These are phyloP conservation scores for Triplophysa rosa DNA, from an alignment of 2,113 vertebrate species.

Conservation along the genomic window DNA sequence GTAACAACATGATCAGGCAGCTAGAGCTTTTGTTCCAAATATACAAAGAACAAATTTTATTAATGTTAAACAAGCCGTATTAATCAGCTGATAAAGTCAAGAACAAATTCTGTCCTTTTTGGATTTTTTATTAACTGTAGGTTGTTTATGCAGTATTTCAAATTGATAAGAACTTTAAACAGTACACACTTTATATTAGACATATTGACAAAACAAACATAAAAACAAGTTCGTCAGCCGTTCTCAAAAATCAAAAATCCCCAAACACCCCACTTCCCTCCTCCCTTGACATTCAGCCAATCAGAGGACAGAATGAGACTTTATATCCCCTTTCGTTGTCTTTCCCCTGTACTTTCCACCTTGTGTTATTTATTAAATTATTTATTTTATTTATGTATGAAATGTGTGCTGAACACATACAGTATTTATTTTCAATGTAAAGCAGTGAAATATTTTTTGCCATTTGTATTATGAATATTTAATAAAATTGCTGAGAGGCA, in stretches of 20 bases:
- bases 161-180: not conserved
- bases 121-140: not conserved
- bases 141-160: not conserved
- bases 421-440: slow-evolving; percentile 22
- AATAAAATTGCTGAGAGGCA: slow-evolving; percentile 31
- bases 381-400: slow-evolving; percentile 51
- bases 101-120: not conserved
- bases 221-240: slow-evolving; percentile 36
- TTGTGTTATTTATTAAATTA: slow-evolving; percentile 68
- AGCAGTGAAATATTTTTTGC: not conserved
- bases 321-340: slow-evolving; percentile 59
- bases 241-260: slow-evolving; percentile 62
- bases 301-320: slow-evolving; percentile 3
- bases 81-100: not conserved
- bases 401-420: slow-evolving; percentile 18
- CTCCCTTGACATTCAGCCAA: slow-evolving; percentile 49
- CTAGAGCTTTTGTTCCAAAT: not conserved
- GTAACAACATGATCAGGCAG: not conserved
- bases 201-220: not conserved
- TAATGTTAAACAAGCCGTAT: not conserved
- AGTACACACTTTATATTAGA: not conserved
- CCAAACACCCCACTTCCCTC: slow-evolving; percentile 63
- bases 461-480: not conserved
- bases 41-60: not conserved
- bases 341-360: slow-evolving; percentile 65